phyloP scores from a whole-genome alignment of 2,888 invertebrate genomes.

The Stenchaetothrips biformis region DNA sequence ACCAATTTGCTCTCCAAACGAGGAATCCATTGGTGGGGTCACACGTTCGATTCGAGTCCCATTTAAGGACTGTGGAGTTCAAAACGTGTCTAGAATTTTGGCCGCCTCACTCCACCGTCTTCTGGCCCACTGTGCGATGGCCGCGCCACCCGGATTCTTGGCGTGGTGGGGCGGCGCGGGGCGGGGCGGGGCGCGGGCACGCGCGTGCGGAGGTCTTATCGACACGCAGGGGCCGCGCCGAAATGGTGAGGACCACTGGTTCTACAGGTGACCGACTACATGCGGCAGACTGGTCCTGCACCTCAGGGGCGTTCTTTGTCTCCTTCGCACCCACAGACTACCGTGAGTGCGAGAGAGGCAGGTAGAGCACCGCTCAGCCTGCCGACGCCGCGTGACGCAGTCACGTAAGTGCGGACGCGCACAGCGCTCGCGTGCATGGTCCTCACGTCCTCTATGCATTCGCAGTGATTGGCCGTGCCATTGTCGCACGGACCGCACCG shows the following conservation, averaged over 20 bases:
- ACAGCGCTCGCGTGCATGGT: neutral
- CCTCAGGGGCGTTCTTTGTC: neutral
- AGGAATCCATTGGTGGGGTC: too few relatives aligned
- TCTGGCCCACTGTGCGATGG: too few relatives aligned
- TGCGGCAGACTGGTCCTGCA: neutral
- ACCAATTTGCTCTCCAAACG: too few relatives aligned
- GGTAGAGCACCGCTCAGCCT: too few relatives aligned
- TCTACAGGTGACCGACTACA: too few relatives aligned
- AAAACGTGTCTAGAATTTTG: too few relatives aligned
- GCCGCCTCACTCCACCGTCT: too few relatives aligned
- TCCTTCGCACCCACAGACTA: neutral
- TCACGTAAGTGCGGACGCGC: neutral
- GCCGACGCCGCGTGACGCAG: neutral
- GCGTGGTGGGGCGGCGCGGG: neutral
- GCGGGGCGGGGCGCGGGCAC: neutral
- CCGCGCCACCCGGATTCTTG: too few relatives aligned
- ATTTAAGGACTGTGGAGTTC: too few relatives aligned
- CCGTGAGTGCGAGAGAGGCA: neutral
- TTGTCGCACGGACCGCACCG: neutral
- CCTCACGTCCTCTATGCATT: neutral
- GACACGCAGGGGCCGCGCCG: neutral
- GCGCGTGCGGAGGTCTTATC: neutral
- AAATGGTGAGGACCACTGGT: too few relatives aligned
- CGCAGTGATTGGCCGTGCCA: neutral
- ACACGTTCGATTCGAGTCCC: too few relatives aligned